These are phyloP conservation scores for Synergus itoensis DNA, from an alignment of 2,888 invertebrate genomes.

Conservation along the genomic window DNA sequence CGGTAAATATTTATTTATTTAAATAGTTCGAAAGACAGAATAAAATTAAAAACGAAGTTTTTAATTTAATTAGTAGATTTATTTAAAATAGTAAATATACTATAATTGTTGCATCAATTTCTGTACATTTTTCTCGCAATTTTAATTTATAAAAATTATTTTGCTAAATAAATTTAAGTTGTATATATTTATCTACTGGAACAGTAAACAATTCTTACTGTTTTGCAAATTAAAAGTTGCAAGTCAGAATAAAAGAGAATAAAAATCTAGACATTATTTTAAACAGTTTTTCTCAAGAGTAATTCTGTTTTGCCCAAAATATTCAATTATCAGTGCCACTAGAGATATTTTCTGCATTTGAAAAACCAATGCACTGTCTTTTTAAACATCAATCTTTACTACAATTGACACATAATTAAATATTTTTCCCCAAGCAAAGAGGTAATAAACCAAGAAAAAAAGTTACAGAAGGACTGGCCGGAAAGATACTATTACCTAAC, in stretches of 20 bases:
- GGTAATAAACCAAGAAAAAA: conserved; percentile 60
- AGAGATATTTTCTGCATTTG: neutral
- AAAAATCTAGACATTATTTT: neutral
- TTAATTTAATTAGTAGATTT: neutral
- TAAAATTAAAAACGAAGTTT: neutral
- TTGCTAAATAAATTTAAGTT: neutral
- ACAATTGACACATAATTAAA: too few species aligned
- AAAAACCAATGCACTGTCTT: too few species aligned
- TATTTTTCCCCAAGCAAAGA: conserved; percentile 64
- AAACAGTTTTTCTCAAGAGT: neutral
- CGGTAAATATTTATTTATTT: conserved; percentile 7
- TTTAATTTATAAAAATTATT: neutral
- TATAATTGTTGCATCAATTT: neutral
- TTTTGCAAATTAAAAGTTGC: neutral
- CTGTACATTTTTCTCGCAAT: neutral
- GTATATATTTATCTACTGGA: neutral
- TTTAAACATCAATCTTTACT: too few species aligned
- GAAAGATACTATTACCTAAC: conserved; percentile 62
- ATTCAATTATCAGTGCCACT: too few species aligned
- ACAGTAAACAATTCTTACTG: neutral
- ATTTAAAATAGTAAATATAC: neutral
- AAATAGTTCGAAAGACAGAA: neutral
- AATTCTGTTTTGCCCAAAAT: neutral
- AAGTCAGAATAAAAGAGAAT: neutral
- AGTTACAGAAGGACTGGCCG: conserved; percentile 61